Evolutionary conservation across 2,797 vertebrate genomes (phyloP), one percentile per base, ranked within the genome.

Genomic region (Lophius americanus): DNA sequence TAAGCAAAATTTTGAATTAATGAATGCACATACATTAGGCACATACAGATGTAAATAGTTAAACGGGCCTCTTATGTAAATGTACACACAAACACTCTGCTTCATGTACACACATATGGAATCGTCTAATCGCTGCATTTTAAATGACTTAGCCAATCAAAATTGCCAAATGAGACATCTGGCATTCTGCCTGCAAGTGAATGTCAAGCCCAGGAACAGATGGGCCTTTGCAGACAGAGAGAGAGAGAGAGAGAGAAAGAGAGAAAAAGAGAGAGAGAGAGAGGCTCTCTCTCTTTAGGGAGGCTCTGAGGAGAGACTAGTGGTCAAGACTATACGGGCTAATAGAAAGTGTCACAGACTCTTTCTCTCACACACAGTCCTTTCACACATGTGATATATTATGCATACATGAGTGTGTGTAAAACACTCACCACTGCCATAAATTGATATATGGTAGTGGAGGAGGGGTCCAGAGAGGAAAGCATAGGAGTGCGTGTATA

Each of bases 111-210:
- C 77, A 84, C 88, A 92, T 85, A 91, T 88, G 87, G 79, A 88
- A 85, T 51, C 57, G 44, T 82, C 88, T 85, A 79, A 75, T 82
- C 54, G 57, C 82, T 84, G 85, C 84, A 88, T 92, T 85, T 60
- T 82, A 83, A 92, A 86, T 86, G 81, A 86, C 86, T 65, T 32
- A 89, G 81, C 85, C 88, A 90, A 91, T 92, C 88, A 92, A 89
- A 92, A 91, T 88, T 91, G 84, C 86, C 81, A 92, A 93, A 92
- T 90, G 88, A 91, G 81, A 92, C 88, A 92, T 91, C 89, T 93
- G 89, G 89, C 90, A 86, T 90, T 84, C 78, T 76, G 91, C 84
- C 87, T 85, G 82, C 79, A 88, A 92, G 83, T 91, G 81, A 84
- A 90, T 86, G 88, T 84, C 75, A 83, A 90, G 70, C 82, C 54